phyloP scores from a whole-genome alignment of 2,113 vertebrate species.

The Corythoichthys intestinalis region DNA sequence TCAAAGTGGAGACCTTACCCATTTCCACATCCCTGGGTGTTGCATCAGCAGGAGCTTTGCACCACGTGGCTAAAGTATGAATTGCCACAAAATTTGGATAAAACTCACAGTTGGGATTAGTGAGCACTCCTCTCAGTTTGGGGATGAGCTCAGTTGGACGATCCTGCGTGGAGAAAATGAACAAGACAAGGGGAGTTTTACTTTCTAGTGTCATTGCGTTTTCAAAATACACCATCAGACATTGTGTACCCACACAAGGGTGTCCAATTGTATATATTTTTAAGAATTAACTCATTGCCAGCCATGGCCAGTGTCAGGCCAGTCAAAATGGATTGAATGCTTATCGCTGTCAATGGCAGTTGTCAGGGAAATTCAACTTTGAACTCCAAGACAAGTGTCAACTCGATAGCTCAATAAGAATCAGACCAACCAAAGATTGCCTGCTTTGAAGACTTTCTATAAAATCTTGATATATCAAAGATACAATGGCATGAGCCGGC shows the following conservation, averaged over 20 bases:
- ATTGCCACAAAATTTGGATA: slow-evolving; percentile 96
- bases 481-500: too few species aligned
- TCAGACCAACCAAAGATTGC: too few species aligned
- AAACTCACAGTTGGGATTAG: slow-evolving; percentile 99
- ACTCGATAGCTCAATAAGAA: too few species aligned
- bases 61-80: slow-evolving; percentile 94
- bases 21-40: slow-evolving; percentile 86
- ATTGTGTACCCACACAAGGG: neutral
- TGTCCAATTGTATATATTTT: too few species aligned
- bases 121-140: slow-evolving; percentile 88
- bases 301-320: too few species aligned
- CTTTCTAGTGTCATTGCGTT: neutral
- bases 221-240: neutral
- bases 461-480: too few species aligned
- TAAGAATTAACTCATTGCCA: too few species aligned
- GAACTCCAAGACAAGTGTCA: too few species aligned
- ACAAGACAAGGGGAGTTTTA: neutral
- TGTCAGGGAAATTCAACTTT: too few species aligned
- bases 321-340: too few species aligned
- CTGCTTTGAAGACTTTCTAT: too few species aligned
- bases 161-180: slow-evolving; percentile 57
- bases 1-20: slow-evolving; percentile 72
- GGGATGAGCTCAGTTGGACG: slow-evolving; percentile 91
- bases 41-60: slow-evolving; percentile 82
- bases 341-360: too few species aligned